Evolutionary conservation across 2,888 invertebrate genomes (phyloP), one percentile per base, ranked within the genome.

Genomic region (Pherbina coryleti): DNA sequence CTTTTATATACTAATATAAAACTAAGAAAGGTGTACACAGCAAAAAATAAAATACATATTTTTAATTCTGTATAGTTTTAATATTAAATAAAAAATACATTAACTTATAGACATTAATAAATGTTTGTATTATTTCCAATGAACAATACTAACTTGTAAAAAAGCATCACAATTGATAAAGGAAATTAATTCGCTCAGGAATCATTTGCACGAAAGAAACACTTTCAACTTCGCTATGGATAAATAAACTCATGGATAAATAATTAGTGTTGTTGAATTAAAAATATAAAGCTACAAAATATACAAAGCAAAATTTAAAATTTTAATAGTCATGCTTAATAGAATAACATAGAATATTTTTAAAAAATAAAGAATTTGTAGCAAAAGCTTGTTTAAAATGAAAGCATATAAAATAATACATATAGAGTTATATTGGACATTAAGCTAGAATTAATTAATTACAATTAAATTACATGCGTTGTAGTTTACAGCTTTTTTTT

Each of bases 101-200:
- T 76, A 31, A 66, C 53, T 74, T 62, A 78, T 79, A 67, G 66
- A 75, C 53, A 75, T 55, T 70, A 62, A 22, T 31, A 73, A 28
- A 57, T 72, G 57, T 55, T 55, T 53, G 19, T 31, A 66, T 25
- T 28, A 55, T 28, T 60, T 28, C 60, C 17, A 67, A 60, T 31
- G 34, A 71, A 19, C 66, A n/a, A 73, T 28, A 66, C 55, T 28
- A 37, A 55, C 53, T 75, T 75, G 55, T 44, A 53, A 75, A 55
- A 75, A 74, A 67, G 37, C 66, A 75, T 75, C 75, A 75, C 75
- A 75, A 67, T 75, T 67, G 25, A 67, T 22, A 28, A 75, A 75
- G 67, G 73, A 75, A 73, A 75, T 19, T 55, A 69, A 75, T 66
- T 74, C 60, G 49, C n/a, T 22, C 25, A 62, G 5, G 62, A 75